phyloP scores from a whole-genome alignment of 1,140 invertebrate genomes.

The Nasonia giraulti region DNA sequence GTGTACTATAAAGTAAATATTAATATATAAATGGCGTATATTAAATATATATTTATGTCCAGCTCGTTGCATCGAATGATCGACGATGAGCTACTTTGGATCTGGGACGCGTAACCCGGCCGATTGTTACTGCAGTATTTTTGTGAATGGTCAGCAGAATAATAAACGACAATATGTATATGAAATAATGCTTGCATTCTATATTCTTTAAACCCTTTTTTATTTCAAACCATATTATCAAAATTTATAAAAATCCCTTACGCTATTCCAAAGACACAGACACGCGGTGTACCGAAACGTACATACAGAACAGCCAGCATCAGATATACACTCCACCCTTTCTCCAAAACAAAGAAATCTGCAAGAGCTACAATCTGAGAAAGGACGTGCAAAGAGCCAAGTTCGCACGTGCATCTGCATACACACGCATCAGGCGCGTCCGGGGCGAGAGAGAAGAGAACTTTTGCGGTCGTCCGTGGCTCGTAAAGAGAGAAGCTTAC shows the following conservation, averaged over 20 bases:
- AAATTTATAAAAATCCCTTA: too few species aligned
- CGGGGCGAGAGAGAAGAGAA: slow-evolving; percentile 11
- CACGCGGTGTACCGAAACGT: too few species aligned
- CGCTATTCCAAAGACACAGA: too few species aligned
- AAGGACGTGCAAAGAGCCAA: slow-evolving; percentile 17
- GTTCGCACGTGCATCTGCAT: neutral
- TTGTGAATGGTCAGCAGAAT: slow-evolving; percentile 48
- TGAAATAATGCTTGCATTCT: neutral
- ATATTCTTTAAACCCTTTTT: neutral
- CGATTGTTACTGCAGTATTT: slow-evolving; percentile 48
- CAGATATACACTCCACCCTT: neutral
- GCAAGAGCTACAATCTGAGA: neutral
- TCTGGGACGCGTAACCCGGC: neutral
- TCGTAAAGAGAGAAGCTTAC: slow-evolving; percentile 74
- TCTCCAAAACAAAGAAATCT: slow-evolving; percentile 55
- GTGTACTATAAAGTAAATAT: slow-evolving; percentile 6
- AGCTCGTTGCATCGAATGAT: neutral
- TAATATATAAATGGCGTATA: neutral
- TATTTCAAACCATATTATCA: too few species aligned
- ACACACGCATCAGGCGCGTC: neutral
- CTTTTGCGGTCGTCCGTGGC: slow-evolving; percentile 61
- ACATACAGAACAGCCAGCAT: too few species aligned
- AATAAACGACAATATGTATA: slow-evolving; percentile 56
- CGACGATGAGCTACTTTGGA: neutral
- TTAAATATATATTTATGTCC: slow-evolving; percentile 13